phyloP scores from a whole-genome alignment of 30 jellyfish, hydroid and myxozoan species.

The Nemopilema nomurai region DNA sequence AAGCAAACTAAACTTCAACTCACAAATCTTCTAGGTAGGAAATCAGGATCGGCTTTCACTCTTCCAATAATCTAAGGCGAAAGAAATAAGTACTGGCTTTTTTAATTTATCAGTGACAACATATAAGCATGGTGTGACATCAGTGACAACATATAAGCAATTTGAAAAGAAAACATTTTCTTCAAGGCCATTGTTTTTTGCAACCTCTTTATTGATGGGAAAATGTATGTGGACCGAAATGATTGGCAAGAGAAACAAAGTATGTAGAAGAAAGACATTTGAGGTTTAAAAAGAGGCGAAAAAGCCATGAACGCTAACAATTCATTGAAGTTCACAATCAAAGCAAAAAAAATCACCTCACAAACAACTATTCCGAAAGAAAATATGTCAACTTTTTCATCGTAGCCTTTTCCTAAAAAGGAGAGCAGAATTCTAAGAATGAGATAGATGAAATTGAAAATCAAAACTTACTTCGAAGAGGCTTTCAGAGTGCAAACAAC shows the following conservation, averaged over 20 bases:
- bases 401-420: constrained; percentile 80
- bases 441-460: too few relatives aligned
- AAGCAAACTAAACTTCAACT: not conserved
- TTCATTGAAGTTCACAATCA: not conserved
- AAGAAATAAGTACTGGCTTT: not conserved
- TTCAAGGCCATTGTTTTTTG: too few relatives aligned
- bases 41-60: constrained; percentile 88
- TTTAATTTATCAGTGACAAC: too few relatives aligned
- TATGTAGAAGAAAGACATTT: too few relatives aligned
- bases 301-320: not conserved
- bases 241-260: not conserved
- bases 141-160: too few relatives aligned
- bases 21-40: constrained; percentile 74
- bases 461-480: too few relatives aligned
- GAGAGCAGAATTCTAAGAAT: too few relatives aligned
- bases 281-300: not conserved
- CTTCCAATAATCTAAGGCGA: constrained; percentile 88
- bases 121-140: too few relatives aligned
- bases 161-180: too few relatives aligned
- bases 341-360: constrained; percentile 40
- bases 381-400: constrained; percentile 81
- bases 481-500: too few relatives aligned
- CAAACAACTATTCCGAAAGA: constrained; percentile 82
- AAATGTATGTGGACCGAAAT: too few relatives aligned
- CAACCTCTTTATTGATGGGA: too few relatives aligned